Evolutionary conservation across 23 tunicate genomes (phyloP).

Genomic region (Ciona savignyi): DNA sequence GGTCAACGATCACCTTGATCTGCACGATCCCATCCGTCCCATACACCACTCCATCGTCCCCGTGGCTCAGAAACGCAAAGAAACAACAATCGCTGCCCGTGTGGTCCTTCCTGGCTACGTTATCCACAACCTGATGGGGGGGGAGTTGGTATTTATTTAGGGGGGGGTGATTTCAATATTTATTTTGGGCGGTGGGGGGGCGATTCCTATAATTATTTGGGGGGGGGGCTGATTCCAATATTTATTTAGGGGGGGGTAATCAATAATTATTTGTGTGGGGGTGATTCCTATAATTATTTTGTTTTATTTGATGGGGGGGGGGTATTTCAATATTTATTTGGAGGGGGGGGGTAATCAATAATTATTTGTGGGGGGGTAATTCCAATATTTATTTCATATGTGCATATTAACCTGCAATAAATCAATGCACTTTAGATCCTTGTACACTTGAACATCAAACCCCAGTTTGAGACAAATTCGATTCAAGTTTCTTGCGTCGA

Average conservation of each 20-base stretch:
- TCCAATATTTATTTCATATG: no score
- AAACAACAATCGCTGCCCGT: slow-evolving; percentile 53
- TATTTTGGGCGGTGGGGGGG: no score
- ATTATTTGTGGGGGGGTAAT: no score
- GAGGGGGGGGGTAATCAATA: no score
- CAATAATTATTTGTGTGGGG: no score
- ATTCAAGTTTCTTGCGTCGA: slow-evolving; percentile 47
- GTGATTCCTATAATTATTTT: no score
- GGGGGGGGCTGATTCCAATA: no score
- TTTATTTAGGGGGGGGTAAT: no score
- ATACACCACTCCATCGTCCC: slow-evolving; percentile 72
- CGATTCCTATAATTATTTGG: no score
- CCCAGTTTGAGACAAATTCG: slow-evolving; percentile 46
- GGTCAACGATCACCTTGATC: slow-evolving; percentile 43
- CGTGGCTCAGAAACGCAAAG: slow-evolving; percentile 66
- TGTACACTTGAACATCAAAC: slow-evolving; percentile 38
- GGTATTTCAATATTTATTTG: background rate
- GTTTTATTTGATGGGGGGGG: background rate
- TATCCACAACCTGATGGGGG: slow-evolving; percentile 34
- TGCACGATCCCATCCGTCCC: slow-evolving; percentile 60
- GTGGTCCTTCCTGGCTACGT: slow-evolving; percentile 35
- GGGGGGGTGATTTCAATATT: no score
- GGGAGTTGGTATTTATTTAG: no score
- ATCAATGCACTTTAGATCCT: slow-evolving; percentile 9
- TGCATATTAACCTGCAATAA: slow-evolving; percentile 26